These are phyloP conservation scores for Microtus montanus DNA, from an alignment of 2,113 vertebrate species.

Conservation along the genomic window DNA sequence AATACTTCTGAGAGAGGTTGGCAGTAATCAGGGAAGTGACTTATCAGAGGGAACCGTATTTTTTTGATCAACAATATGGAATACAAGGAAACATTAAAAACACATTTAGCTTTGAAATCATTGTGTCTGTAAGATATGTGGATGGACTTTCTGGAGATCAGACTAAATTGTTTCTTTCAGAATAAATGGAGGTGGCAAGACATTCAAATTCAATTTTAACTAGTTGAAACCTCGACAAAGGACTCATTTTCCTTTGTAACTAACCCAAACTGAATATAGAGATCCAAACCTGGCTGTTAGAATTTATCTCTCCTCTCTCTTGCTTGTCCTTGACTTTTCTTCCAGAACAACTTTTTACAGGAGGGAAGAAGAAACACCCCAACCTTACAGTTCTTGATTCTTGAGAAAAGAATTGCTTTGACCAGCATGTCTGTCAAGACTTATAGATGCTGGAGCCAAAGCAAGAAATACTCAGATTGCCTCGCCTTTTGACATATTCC, in stretches of 20 bases:
- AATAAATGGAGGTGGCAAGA: not conserved
- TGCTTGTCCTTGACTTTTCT: slow-evolving; percentile 11
- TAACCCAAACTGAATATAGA: not conserved
- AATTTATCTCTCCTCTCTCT: not conserved
- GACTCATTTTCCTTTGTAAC: not conserved
- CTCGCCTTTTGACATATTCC: not conserved
- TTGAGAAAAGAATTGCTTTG: not conserved
- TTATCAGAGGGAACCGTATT: not conserved
- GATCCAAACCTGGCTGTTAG: not conserved
- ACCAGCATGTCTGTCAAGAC: not conserved
- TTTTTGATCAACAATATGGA: not conserved
- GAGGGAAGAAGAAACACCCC: not conserved
- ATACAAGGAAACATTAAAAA: not conserved
- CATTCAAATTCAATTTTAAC: not conserved
- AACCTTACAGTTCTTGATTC: not conserved
- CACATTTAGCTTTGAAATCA: not conserved
- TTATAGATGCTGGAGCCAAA: not conserved
- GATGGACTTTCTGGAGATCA: not conserved
- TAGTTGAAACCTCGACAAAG: not conserved
- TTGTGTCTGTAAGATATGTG: not conserved
- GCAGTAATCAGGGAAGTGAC: not conserved
- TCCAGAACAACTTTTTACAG: not conserved
- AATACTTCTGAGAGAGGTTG: not conserved
- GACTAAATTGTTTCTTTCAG: not conserved
- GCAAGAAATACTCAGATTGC: not conserved